Evolutionary conservation across 2,797 vertebrate genomes (phyloP), one percentile per base, ranked within the genome.

Genomic region (Euthynnus affinis): DNA sequence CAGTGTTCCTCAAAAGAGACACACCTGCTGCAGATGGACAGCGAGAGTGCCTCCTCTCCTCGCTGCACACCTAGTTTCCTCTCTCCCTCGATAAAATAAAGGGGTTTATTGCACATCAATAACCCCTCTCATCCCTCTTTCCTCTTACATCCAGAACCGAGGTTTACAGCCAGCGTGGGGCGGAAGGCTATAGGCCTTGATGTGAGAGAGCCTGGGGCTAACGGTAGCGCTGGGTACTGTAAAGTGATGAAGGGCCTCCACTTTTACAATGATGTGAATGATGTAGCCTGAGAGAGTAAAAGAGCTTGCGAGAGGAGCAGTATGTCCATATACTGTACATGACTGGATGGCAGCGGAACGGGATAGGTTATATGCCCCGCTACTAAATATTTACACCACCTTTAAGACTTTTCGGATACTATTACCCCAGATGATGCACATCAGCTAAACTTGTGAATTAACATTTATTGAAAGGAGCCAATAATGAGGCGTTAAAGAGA

Each of bases 101-200:
- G 83, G 76, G 91, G 91, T 96, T 95, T 95, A 95, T 92, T 88
- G 93, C 94, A 93, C 94, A 95, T 95, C 94, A 94, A 92, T 93
- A 93, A 93, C 91, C 93, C 93, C 91, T 94, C 95, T 95, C 93
- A 94, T 88, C 92, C 84, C 93, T 92, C 92, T 86, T 91, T 78
- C 88, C 71, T 80, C 65, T 75, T 73, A 81, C 84, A 61, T 71
- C 82, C 77, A 86, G 87, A 84, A 88, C 74, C 14, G 22, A 80
- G 82, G 82, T 94, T 93, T 95, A 92, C 88, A 75, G 92, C 92
- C 80, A 80, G 91, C 76, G 87, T 88, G 92, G 91, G 92, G 83
- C 91, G 86, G 91, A 83, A 89, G 78, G 75, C 90, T 92, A 78
- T 12, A 71, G 90, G 87, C 75, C 83, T 84, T 93, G 84, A 92